phyloP scores from a whole-genome alignment of 2,888 invertebrate species.

The Panzeria rudis region DNA sequence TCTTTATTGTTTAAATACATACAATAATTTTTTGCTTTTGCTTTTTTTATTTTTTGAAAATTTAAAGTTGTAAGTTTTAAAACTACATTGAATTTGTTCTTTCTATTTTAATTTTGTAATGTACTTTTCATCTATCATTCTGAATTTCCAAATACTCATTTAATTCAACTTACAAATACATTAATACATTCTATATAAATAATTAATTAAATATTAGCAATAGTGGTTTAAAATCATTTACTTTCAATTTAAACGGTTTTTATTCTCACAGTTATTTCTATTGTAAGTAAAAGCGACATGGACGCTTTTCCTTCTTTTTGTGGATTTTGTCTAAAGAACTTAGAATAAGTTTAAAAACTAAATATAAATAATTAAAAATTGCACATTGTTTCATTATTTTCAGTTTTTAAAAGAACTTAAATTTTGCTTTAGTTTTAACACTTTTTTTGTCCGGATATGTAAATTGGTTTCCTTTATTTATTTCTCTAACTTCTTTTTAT shows the following conservation, averaged over 20 bases:
- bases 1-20: constrained; percentile 46
- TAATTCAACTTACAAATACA: constrained; percentile 64
- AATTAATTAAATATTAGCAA: constrained; percentile 59
- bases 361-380: constrained; percentile 53
- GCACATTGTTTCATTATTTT: constrained; percentile 58
- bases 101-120: constrained; percentile 51
- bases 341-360: constrained; percentile 34
- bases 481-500: constrained; percentile 41
- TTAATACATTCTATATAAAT: constrained; percentile 64
- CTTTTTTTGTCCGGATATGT: constrained; percentile 71
- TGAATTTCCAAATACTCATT: constrained; percentile 70
- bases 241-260: constrained; percentile 28
- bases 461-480: constrained; percentile 57
- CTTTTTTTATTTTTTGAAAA: constrained; percentile 36
- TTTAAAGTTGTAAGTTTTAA: constrained; percentile 53
- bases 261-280: constrained; percentile 25
- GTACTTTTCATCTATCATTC: constrained; percentile 73
- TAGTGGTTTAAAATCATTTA: constrained; percentile 58
- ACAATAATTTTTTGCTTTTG: constrained; percentile 38
- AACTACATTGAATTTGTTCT: constrained; percentile 37
- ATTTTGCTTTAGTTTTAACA: constrained; percentile 42
- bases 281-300: constrained; percentile 18
- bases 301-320: neutral
- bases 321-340: constrained; percentile 26
- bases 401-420: constrained; percentile 47